Evolutionary conservation across 2,888 invertebrate genomes (phyloP).

Genomic region (Chelonus formosanus): DNA sequence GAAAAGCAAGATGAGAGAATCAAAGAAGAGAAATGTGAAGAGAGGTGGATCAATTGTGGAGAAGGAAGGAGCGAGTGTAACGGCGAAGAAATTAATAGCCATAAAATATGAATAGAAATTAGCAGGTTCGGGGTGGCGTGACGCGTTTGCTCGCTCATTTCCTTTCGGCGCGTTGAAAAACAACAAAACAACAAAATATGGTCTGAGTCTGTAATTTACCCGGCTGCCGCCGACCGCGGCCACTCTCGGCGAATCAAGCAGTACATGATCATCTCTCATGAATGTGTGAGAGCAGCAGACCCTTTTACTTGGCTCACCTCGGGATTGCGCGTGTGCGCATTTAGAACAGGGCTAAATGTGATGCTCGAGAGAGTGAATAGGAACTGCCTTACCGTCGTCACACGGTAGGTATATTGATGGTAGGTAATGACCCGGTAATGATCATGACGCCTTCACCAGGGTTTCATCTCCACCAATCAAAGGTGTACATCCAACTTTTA

Average conservation of each 20-base stretch:
- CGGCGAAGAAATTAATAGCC: conserved; percentile 66
- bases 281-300: conserved; percentile 16
- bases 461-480: conserved; percentile 42
- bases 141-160: conserved; percentile 66
- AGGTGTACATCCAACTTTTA: conserved; percentile 34
- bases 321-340: conserved; percentile 19
- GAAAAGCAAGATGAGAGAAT: not conserved
- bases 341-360: conserved; percentile 10
- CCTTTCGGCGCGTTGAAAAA: conserved; percentile 66
- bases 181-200: conserved; percentile 66
- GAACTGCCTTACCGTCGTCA: conserved; percentile 48
- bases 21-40: too few relatives aligned
- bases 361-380: conserved; percentile 36
- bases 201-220: conserved; percentile 64
- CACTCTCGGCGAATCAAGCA: conserved; percentile 40
- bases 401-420: conserved; percentile 57
- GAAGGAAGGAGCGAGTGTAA: conserved; percentile 51
- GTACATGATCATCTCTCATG: conserved; percentile 27
- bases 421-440: conserved; percentile 65
- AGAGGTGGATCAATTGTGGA: not conserved
- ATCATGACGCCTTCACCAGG: conserved; percentile 58
- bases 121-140: conserved; percentile 66
- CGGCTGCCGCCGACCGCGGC: conserved; percentile 62
- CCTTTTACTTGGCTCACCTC: not conserved
- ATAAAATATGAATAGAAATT: conserved; percentile 67